Conservation (phyloP, 37 sponge, comb jelly and placozoan species). For the Cliona cf. orientalis region DNA sequence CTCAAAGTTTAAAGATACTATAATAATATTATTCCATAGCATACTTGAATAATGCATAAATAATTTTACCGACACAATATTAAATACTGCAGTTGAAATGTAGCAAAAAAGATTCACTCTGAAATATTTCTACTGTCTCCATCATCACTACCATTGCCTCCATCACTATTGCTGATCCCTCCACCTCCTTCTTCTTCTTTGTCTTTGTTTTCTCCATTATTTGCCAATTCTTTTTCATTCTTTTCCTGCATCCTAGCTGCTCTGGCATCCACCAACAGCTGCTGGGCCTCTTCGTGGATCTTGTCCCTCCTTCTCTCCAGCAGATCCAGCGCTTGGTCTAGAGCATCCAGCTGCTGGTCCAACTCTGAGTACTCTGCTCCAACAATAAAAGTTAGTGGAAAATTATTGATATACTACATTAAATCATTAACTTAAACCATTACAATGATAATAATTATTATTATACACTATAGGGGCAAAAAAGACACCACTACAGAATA, state of each 20-base stretch:
- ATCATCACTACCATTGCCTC: too few relatives aligned
- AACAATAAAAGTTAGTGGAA: too few relatives aligned
- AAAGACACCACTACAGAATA: background rate
- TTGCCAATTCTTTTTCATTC: too few relatives aligned
- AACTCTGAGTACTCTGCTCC: constrained; percentile 39
- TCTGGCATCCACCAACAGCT: constrained; percentile 44
- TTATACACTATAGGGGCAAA: background rate
- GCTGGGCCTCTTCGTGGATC: constrained; percentile 29
- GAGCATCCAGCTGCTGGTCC: constrained; percentile 51
- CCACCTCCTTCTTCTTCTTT: background rate
- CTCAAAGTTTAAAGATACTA: too few relatives aligned
- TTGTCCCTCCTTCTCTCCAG: constrained; percentile 29
- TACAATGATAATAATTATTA: background rate
- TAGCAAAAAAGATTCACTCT: too few relatives aligned
- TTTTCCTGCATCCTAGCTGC: constrained; percentile 11
- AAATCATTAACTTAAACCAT: background rate
- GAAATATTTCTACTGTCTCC: too few relatives aligned
- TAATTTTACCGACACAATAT: too few relatives aligned
- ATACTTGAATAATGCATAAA: too few relatives aligned
- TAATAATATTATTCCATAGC: too few relatives aligned
- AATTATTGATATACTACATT: background rate
- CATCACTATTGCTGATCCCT: background rate
- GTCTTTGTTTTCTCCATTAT: background rate
- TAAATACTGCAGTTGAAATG: too few relatives aligned
- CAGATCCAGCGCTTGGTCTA: constrained; percentile 23